Conservation (phyloP, 2,888 invertebrate genomes). For the Temnothorax rugatulus region DNA sequence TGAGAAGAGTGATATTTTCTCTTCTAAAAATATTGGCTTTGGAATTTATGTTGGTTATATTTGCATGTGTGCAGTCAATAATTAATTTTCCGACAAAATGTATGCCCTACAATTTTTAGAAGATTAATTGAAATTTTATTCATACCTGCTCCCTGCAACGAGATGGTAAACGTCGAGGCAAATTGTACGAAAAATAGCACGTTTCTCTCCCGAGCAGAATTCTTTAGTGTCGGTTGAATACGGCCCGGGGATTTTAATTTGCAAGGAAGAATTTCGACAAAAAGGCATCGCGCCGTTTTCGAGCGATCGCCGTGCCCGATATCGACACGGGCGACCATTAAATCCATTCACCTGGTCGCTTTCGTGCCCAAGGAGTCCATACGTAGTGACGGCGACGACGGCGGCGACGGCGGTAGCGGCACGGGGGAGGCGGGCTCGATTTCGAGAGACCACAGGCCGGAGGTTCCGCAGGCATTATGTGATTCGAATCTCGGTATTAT, state of each 20-base stretch:
- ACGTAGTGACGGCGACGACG: not conserved
- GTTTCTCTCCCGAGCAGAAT: slow-evolving; percentile 1
- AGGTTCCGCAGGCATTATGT: slow-evolving; percentile 74
- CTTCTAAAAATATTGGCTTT: not conserved
- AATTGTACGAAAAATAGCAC: slow-evolving; percentile 34
- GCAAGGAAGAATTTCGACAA: slow-evolving; percentile 45
- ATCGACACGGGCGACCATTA: slow-evolving; percentile 52
- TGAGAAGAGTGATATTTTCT: not conserved
- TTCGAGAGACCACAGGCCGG: slow-evolving; percentile 57
- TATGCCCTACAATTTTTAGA: not conserved
- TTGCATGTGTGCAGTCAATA: not conserved
- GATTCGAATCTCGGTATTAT: slow-evolving; percentile 79
- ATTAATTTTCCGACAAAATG: not conserved
- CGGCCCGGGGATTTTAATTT: slow-evolving; percentile 36
- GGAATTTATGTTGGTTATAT: not conserved
- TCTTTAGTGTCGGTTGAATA: slow-evolving; percentile 35
- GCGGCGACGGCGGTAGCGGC: not conserved
- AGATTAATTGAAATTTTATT: slow-evolving; percentile 37
- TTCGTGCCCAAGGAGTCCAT: slow-evolving; percentile 52
- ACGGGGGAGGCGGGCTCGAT: slow-evolving; percentile 43
- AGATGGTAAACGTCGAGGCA: slow-evolving; percentile 9
- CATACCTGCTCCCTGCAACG: not conserved
- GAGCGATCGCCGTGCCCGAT: slow-evolving; percentile 58
- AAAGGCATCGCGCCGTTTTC: slow-evolving; percentile 44
- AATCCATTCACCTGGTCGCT: slow-evolving; percentile 42